These are phyloP conservation scores for Heterochromis multidens DNA, from an alignment of 2,113 vertebrate genomes.

Conservation along the genomic window DNA sequence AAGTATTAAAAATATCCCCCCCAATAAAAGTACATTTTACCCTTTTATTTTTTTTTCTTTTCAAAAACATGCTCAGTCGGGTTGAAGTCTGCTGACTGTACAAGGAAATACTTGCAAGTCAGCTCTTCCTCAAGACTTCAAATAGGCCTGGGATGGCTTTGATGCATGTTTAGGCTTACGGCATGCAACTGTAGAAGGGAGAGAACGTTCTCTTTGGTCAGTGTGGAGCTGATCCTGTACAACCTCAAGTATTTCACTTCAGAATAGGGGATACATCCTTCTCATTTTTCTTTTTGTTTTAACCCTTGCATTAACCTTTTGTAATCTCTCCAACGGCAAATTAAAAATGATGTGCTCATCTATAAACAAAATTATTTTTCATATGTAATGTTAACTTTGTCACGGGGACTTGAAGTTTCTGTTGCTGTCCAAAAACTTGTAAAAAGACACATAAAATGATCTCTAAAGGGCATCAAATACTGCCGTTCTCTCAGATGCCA, in stretches of 20 bases:
- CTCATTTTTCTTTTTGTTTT: background rate
- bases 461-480: background rate
- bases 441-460: background rate
- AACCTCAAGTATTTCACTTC: background rate
- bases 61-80: background rate
- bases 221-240: background rate
- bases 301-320: background rate
- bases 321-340: background rate
- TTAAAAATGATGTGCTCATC: background rate
- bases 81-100: constrained; percentile 42
- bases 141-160: constrained; percentile 36
- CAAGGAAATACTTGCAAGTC: constrained; percentile 48
- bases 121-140: constrained; percentile 56
- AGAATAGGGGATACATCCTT: background rate
- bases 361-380: background rate
- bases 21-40: background rate
- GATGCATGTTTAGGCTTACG: constrained; percentile 54
- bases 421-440: background rate
- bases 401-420: background rate
- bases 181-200: constrained; percentile 15
- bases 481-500: too few species aligned
- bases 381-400: background rate
- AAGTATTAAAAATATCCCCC: background rate
- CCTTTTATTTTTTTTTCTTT: background rate
- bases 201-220: constrained; percentile 28